Evolutionary conservation across 2,797 vertebrate species (phyloP).

Genomic region (Salarias fasciatus): DNA sequence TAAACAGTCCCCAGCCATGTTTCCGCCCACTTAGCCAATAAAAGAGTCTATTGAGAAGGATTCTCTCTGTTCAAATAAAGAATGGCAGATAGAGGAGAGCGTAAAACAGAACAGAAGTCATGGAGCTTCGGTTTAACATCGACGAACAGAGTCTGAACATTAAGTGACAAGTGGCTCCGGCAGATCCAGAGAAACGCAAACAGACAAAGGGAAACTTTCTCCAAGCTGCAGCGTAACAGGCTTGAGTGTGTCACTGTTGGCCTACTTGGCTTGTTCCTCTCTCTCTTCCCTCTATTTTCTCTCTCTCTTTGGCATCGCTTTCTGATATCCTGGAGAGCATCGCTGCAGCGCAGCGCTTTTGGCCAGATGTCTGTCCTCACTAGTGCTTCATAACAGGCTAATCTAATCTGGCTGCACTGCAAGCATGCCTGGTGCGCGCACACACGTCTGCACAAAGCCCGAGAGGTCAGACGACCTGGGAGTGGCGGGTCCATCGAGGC

Average conservation of each 20-base stretch:
- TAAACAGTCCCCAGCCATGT: conserved; percentile 62
- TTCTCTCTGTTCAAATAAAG: conserved; percentile 17
- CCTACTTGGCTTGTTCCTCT: conserved; percentile 61
- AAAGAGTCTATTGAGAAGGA: conserved; percentile 42
- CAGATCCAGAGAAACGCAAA: conserved; percentile 19
- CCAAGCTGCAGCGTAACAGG: conserved; percentile 39
- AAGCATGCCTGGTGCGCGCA: conserved; percentile 21
- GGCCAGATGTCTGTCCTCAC: conserved; percentile 74
- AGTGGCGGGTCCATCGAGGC: conserved; percentile 19
- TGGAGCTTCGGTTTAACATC: not conserved
- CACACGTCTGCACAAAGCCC: not conserved
- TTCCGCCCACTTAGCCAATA: conserved; percentile 45
- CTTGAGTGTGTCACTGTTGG: conserved; percentile 60
- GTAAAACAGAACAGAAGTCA: conserved; percentile 8
- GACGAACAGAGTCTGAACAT: conserved; percentile 1
- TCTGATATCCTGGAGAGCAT: conserved; percentile 73
- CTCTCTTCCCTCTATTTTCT: conserved; percentile 60
- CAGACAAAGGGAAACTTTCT: conserved; percentile 25
- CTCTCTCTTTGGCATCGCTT: conserved; percentile 60
- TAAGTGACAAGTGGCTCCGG: not conserved
- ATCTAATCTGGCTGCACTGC: conserved; percentile 63
- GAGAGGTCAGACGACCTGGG: conserved; percentile 18
- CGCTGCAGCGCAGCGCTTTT: conserved; percentile 38
- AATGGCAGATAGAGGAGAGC: not conserved
- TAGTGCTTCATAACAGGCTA: conserved; percentile 59